phyloP scores from a whole-genome alignment of 2,113 vertebrate genomes.

The Rhizomys pruinosus region DNA sequence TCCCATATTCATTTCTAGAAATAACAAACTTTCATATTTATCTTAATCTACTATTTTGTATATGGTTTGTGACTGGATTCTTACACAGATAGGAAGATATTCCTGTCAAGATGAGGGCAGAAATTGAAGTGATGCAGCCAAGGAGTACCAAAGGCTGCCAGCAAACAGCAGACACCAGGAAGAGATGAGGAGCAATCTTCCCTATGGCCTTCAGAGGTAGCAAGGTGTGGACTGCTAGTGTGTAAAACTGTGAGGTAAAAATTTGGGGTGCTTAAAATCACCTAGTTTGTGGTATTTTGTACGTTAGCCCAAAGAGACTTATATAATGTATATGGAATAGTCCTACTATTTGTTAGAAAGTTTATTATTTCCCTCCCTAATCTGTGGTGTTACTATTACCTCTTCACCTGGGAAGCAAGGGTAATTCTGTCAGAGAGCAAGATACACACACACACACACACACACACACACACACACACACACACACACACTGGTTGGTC shows the following conservation, averaged over 20 bases:
- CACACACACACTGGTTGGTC: not conserved
- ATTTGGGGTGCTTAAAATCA: not conserved
- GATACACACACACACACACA: not conserved
- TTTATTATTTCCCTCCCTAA: not conserved
- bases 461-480: not conserved
- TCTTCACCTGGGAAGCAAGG: not conserved
- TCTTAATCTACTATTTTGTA: constrained; percentile 39
- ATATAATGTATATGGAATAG: not conserved
- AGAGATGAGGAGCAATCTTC: not conserved
- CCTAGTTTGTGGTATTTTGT: not conserved
- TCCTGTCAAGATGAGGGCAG: not conserved
- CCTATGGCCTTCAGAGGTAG: not conserved
- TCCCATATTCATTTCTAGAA: constrained; percentile 29
- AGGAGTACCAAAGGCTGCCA: not conserved
- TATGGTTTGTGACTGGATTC: not conserved
- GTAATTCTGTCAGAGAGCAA: not conserved
- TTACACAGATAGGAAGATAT: not conserved
- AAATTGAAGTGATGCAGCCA: not conserved
- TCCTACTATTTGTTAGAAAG: not conserved
- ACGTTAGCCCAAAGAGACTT: not conserved
- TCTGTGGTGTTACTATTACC: not conserved
- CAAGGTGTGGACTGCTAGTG: not conserved
- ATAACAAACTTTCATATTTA: constrained; percentile 4
- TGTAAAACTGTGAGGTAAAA: not conserved
- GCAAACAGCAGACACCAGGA: not conserved